Conservation (phyloP, 2,888 invertebrate genomes). For the Argyresthia albistria region DNA sequence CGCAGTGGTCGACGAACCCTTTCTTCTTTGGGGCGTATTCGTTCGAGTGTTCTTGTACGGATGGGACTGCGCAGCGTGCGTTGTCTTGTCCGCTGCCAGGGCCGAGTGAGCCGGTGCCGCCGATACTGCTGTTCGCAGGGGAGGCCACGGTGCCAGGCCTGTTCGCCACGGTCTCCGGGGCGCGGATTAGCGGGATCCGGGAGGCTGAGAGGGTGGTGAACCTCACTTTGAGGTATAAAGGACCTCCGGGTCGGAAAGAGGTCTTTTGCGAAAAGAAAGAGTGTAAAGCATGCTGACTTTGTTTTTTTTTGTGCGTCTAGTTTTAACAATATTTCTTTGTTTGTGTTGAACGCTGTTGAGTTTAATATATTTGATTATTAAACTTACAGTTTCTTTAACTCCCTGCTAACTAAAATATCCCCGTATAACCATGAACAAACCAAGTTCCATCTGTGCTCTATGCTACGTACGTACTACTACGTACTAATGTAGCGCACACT, state of each 20-base stretch:
- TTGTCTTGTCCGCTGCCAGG: slow-evolving; percentile 77
- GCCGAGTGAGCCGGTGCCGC: slow-evolving; percentile 74
- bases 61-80: slow-evolving; percentile 48
- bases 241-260: slow-evolving; percentile 39
- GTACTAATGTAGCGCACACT: too few relatives aligned
- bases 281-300: too few relatives aligned
- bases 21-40: slow-evolving; percentile 81
- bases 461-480: too few relatives aligned
- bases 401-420: too few relatives aligned
- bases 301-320: too few relatives aligned
- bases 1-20: slow-evolving; percentile 82
- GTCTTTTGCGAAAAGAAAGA: background rate
- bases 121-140: slow-evolving; percentile 84
- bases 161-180: slow-evolving; percentile 83
- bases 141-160: slow-evolving; percentile 85
- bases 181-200: slow-evolving; percentile 82
- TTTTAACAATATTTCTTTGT: too few relatives aligned
- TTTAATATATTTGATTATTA: too few relatives aligned
- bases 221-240: slow-evolving; percentile 67
- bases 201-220: slow-evolving; percentile 83
- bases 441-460: too few relatives aligned
- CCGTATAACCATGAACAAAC: too few relatives aligned
- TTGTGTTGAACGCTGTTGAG: too few relatives aligned
- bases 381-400: too few relatives aligned
- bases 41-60: slow-evolving; percentile 49